phyloP scores from a whole-genome alignment of 1,140 invertebrate genomes.

The Zeugodacus cucurbitae region DNA sequence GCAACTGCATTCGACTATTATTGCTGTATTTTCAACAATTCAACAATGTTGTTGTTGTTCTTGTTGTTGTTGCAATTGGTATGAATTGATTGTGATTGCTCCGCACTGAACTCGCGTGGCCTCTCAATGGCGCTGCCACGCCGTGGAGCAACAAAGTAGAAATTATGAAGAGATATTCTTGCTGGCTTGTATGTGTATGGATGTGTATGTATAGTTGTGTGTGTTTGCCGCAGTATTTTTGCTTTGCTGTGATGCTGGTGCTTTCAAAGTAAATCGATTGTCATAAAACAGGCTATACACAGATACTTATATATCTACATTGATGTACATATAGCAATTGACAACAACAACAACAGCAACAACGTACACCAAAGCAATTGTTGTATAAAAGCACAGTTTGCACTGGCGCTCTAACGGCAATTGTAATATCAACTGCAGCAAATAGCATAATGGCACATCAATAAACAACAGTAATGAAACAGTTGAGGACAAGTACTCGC shows the following conservation, averaged over 20 bases:
- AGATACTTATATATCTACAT: constrained; percentile 32
- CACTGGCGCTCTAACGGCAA: background rate
- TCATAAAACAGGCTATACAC: constrained; percentile 52
- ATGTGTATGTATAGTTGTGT: background rate
- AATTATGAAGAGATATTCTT: background rate
- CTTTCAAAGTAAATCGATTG: constrained; percentile 62
- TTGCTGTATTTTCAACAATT: background rate
- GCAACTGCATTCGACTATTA: background rate
- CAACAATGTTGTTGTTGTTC: background rate
- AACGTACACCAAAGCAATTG: background rate
- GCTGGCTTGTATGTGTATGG: background rate
- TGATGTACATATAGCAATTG: constrained; percentile 34
- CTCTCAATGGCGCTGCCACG: constrained; percentile 47
- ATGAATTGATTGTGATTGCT: constrained; percentile 4
- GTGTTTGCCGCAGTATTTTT: constrained; percentile 50
- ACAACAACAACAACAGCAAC: constrained; percentile 43
- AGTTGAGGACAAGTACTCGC: constrained; percentile 9
- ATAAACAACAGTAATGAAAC: constrained; percentile 3
- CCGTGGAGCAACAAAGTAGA: constrained; percentile 23
- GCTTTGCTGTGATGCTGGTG: constrained; percentile 55
- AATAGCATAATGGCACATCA: background rate
- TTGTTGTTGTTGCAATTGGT: background rate
- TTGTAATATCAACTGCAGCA: background rate
- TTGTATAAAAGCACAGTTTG: constrained; percentile 7
- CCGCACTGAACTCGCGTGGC: background rate